Conservation (phyloP, 2,888 invertebrate species). For the Apamea crenata region DNA sequence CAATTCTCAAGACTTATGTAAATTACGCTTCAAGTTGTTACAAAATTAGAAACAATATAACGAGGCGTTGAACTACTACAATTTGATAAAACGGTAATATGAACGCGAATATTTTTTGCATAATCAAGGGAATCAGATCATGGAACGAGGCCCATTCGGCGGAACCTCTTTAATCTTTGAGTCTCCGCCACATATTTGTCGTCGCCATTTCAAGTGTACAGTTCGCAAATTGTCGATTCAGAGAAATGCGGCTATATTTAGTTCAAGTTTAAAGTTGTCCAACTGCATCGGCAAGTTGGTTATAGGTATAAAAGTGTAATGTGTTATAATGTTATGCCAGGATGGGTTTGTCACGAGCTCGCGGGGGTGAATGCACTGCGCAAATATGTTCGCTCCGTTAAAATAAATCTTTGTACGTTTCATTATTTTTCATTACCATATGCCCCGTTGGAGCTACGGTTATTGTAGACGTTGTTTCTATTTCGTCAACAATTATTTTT, state of each 20-base stretch:
- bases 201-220: slow-evolving; percentile 52
- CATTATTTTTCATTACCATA: slow-evolving; percentile 64
- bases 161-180: slow-evolving; percentile 55
- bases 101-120: slow-evolving; percentile 73
- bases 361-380: slow-evolving; percentile 83
- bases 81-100: slow-evolving; percentile 73
- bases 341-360: slow-evolving; percentile 84
- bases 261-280: slow-evolving; percentile 58
- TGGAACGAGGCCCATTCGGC: slow-evolving; percentile 72
- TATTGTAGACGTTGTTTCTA: slow-evolving; percentile 26
- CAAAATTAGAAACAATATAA: slow-evolving; percentile 48
- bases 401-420: slow-evolving; percentile 77
- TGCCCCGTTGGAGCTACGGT: slow-evolving; percentile 54
- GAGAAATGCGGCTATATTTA: slow-evolving; percentile 50
- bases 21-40: slow-evolving; percentile 43
- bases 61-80: slow-evolving; percentile 74
- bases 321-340: slow-evolving; percentile 80
- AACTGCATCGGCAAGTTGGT: slow-evolving; percentile 58
- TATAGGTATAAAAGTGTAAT: slow-evolving; percentile 67
- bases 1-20: slow-evolving; percentile 45
- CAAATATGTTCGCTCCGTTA: slow-evolving; percentile 80
- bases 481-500: slow-evolving; percentile 22
- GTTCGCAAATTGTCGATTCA: slow-evolving; percentile 48
- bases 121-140: slow-evolving; percentile 77
- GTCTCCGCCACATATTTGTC: slow-evolving; percentile 61